Base-by-base conservation (phyloP, 2,888 invertebrate genomes). In the Heliconius ismenius region DNA sequence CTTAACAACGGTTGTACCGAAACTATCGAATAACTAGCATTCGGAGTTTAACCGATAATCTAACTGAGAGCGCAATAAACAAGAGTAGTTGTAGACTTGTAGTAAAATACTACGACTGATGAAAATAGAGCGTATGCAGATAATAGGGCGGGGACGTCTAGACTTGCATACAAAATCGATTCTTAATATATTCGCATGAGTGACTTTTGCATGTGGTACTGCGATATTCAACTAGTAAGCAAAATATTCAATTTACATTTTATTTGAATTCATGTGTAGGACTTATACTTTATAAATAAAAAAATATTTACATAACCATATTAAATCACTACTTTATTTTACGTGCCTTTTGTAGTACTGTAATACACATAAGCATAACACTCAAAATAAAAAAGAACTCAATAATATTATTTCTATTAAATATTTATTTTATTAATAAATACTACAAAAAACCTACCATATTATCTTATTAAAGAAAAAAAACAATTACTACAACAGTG, bases 21-120 rank as follows among this genome's bases (percentile, higher is more conserved):
- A 73, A 73, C 62, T 73, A 26, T 73, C 60, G 39, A 58, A 39
- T 39, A 75, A 75, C 73, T 79, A 24, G 72, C 63, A 77, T 73
- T 54, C 58, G 75, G 75, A 73, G 69, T 49, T 77, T 69, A 76
- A 79, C 73, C 76, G 77, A 78, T 87, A 85, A 86, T 87, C 86
- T 88, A 87, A 88, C 62, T 49, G 49, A 76, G 49, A 49, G 68
- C 78, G 74, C 77, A 78, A 78, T 79, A 79, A 78, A 78, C 77
- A 77, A 67, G 62, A 75, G 43, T 39, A 73, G 69, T 73, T 65
- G 74, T 78, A 73, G 73, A 75, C 73, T 70, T 28, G 73, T 76
- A 62, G 60, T 65, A 64, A 43, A 65, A 69, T 67, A 36, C 32
- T 67, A 49, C 54, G 28, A 26, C 15, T 76, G 64, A 36, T 70